Conservation (phyloP, 35 echinoderm and acorn worm genomes). For the Lytechinus pictus region DNA sequence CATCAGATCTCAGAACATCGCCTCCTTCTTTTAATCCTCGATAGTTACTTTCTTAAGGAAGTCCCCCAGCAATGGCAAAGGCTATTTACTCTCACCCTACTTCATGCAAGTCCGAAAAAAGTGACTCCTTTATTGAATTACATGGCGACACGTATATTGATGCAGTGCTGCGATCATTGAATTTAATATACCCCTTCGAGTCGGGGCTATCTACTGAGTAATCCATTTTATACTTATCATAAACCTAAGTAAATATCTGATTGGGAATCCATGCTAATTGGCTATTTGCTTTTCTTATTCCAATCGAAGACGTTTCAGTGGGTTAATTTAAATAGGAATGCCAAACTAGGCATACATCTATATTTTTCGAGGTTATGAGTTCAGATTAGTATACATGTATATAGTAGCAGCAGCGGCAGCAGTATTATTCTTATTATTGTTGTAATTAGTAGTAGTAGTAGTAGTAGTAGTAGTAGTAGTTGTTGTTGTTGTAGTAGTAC, state of each 20-base stretch:
- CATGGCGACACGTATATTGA: constrained; percentile 1
- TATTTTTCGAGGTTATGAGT: too few species aligned
- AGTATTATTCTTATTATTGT: too few species aligned
- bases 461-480: too few species aligned
- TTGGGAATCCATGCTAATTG: background rate
- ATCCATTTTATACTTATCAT: background rate
- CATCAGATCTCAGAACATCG: background rate
- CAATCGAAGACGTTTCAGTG: background rate
- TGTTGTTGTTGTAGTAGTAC: too few species aligned
- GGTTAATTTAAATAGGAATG: too few species aligned
- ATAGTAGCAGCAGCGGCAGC: too few species aligned
- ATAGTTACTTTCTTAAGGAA: background rate
- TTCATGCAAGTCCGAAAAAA: background rate
- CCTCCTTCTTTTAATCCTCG: background rate
- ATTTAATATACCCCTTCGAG: background rate
- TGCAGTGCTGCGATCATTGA: background rate
- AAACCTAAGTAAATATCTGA: constrained; percentile 4
- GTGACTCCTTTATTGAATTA: background rate
- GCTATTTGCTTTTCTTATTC: background rate
- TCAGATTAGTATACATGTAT: too few species aligned
- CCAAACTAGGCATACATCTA: too few species aligned
- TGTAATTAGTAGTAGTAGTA: too few species aligned
- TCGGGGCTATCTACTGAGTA: background rate
- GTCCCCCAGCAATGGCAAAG: background rate
- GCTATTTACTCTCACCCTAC: background rate